A percentile compares a stretch with the other conserved stretches of the same genome.
Evolutionary conservation across 2,113 vertebrate species (phyloP).

Genomic region (Silurus glanis): DNA sequence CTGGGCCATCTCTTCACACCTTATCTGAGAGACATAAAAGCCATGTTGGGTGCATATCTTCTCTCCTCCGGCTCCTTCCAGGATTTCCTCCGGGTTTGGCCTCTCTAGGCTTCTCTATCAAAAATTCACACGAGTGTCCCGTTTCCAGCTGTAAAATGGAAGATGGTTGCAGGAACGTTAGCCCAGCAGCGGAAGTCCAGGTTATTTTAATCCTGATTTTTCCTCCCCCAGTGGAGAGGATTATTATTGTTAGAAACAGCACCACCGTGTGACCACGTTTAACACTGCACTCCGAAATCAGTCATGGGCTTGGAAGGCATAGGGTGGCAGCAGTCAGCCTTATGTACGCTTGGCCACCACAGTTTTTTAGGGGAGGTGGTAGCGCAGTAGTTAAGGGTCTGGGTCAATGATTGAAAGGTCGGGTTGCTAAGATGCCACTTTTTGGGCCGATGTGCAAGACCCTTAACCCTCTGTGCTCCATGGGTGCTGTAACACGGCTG

Average conservation of each 20-base stretch:
- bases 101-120: constrained; percentile 46
- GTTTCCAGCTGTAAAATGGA: constrained; percentile 22
- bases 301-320: not conserved
- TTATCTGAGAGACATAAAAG: constrained; percentile 68
- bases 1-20: constrained; percentile 68
- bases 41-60: constrained; percentile 74
- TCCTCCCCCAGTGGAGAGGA: not conserved
- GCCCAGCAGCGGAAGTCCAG: constrained; percentile 17
- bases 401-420: too few species aligned
- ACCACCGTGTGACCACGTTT: not conserved
- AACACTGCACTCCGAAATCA: constrained; percentile 24
- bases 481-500: too few species aligned
- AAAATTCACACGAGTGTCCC: not conserved
- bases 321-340: not conserved
- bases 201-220: constrained; percentile 22
- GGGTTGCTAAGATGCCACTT: too few species aligned
- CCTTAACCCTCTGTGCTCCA: too few species aligned
- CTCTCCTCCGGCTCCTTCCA: constrained; percentile 70
- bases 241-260: constrained; percentile 27
- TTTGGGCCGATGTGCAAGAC: too few species aligned
- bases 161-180: constrained; percentile 1
- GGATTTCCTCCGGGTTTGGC: constrained; percentile 57
- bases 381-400: too few species aligned
- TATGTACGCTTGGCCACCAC: not conserved
- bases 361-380: not conserved